phyloP scores from a whole-genome alignment of 1,140 invertebrate species.

The Pseudomyrmex cubaensis region DNA sequence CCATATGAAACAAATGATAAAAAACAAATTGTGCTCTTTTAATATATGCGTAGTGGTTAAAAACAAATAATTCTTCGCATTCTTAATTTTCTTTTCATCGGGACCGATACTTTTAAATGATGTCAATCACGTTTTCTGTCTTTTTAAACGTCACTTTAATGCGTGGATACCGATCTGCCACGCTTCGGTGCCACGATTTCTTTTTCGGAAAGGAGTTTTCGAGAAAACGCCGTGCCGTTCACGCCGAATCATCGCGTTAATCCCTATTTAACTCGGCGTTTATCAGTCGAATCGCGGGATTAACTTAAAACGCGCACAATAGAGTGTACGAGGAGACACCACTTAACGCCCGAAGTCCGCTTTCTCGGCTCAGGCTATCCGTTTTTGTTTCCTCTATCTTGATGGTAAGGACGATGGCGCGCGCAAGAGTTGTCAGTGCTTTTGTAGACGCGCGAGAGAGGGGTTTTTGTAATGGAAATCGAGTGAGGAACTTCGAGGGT shows the following conservation, averaged over 20 bases:
- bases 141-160: constrained; percentile 74
- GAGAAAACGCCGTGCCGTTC: constrained; percentile 2
- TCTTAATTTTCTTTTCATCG: too few species aligned
- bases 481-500: constrained; percentile 66
- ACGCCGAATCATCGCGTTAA: constrained; percentile 75
- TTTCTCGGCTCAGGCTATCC: constrained; percentile 5
- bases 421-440: constrained; percentile 61
- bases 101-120: neutral
- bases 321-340: constrained; percentile 59
- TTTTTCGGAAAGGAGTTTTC: constrained; percentile 24
- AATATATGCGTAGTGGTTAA: too few species aligned
- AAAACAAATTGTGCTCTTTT: too few species aligned
- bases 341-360: constrained; percentile 57
- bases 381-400: constrained; percentile 54
- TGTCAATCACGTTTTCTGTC: neutral
- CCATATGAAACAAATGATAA: too few species aligned
- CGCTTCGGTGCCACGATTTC: neutral
- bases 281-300: constrained; percentile 75
- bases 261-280: constrained; percentile 77
- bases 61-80: too few species aligned
- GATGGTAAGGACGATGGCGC: constrained; percentile 37
- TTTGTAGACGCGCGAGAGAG: constrained; percentile 16
- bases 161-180: constrained; percentile 67
- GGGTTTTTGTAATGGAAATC: constrained; percentile 75
- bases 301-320: constrained; percentile 74